phyloP scores from a whole-genome alignment of 2,797 vertebrate genomes.

The Spea hammondii region DNA sequence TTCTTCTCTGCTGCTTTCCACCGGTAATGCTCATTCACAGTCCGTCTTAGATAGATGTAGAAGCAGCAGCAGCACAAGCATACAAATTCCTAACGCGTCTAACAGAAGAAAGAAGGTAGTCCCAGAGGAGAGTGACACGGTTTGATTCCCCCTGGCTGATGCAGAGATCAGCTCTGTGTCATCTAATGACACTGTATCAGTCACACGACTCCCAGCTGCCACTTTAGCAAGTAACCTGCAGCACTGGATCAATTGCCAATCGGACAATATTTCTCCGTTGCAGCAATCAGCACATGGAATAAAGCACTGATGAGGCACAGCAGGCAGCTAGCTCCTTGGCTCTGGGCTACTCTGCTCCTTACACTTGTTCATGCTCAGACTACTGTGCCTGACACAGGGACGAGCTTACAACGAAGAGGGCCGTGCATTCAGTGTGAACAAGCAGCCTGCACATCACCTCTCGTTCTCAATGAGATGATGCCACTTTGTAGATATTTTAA shows the following conservation, averaged over 20 bases:
- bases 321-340: conserved; percentile 57
- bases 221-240: conserved; percentile 56
- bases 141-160: conserved; percentile 75
- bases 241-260: conserved; percentile 56
- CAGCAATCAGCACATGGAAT: conserved; percentile 59
- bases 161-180: conserved; percentile 72
- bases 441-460: background rate
- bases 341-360: conserved; percentile 17
- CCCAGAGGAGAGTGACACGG: conserved; percentile 75
- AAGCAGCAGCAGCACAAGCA: conserved; percentile 61
- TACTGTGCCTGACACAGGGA: conserved; percentile 42
- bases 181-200: conserved; percentile 68
- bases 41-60: conserved; percentile 68
- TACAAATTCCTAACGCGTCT: conserved; percentile 71
- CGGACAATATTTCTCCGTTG: conserved; percentile 59
- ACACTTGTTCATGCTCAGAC: conserved; percentile 42
- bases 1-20: conserved; percentile 72
- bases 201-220: conserved; percentile 60
- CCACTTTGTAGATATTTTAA: conserved; percentile 10
- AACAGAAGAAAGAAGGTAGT: conserved; percentile 68
- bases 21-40: conserved; percentile 66
- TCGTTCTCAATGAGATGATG: conserved; percentile 18
- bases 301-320: conserved; percentile 9
- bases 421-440: conserved; percentile 8
- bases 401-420: conserved; percentile 54